Conservation (phyloP, 2,888 invertebrate genomes). For the Lysandra bellargus region DNA sequence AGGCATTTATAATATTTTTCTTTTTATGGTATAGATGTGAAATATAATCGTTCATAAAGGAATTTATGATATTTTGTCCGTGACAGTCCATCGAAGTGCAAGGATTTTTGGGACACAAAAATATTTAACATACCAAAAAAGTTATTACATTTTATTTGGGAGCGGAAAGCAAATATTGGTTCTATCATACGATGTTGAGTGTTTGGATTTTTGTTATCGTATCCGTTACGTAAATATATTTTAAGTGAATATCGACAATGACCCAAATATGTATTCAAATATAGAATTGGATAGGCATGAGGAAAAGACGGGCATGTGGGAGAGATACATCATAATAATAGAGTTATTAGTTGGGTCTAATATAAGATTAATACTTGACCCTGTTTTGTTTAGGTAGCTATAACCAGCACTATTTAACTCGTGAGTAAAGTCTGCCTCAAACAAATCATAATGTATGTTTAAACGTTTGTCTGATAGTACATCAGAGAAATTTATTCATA, state of each 20-base stretch:
- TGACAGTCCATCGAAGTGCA: background rate
- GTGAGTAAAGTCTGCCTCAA: background rate
- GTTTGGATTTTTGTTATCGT: conserved; percentile 28
- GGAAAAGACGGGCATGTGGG: conserved; percentile 8
- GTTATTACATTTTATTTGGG: conserved; percentile 25
- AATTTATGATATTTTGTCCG: background rate
- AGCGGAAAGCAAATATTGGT: conserved; percentile 28
- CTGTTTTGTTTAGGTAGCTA: background rate
- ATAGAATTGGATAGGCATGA: conserved; percentile 18
- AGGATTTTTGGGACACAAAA: background rate
- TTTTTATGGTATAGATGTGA: background rate
- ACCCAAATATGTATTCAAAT: conserved; percentile 23
- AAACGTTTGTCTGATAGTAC: background rate
- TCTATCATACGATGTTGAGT: conserved; percentile 23
- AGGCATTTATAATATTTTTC: background rate
- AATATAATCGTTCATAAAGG: background rate
- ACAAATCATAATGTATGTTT: background rate
- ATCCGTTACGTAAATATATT: conserved; percentile 28
- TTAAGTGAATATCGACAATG: conserved; percentile 30
- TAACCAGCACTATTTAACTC: background rate
- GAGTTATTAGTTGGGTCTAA: background rate
- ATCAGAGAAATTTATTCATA: background rate
- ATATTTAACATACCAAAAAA: conserved; percentile 15
- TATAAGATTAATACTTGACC: background rate
- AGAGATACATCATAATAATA: conserved; percentile 1